These are phyloP conservation scores for Hecatera dysodea DNA, from an alignment of 2,888 invertebrate genomes.

Conservation along the genomic window DNA sequence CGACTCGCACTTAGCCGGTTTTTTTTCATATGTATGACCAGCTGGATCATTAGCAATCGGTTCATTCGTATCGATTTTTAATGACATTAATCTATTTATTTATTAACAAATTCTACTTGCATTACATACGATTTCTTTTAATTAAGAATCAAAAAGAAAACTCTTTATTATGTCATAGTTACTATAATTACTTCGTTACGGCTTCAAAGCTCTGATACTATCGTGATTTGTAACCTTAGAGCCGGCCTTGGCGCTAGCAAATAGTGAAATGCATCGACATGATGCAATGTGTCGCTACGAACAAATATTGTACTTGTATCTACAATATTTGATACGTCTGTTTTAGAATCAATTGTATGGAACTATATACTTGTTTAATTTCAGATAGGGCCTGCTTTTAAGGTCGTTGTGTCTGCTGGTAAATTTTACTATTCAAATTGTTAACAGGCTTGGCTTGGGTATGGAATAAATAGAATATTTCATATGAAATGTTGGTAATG, in stretches of 20 bases:
- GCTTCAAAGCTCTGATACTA: constrained; percentile 67
- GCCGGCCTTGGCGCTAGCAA: constrained; percentile 76
- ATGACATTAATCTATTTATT: background rate
- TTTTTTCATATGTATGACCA: background rate
- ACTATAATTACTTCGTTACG: constrained; percentile 46
- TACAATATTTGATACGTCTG: constrained; percentile 45
- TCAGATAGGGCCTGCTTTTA: constrained; percentile 30
- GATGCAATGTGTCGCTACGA: constrained; percentile 63
- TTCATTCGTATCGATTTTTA: background rate
- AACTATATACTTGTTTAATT: constrained; percentile 10
- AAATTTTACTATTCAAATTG: background rate
- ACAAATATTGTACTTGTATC: constrained; percentile 54
- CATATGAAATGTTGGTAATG: background rate
- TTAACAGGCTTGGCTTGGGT: background rate
- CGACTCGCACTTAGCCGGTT: too few relatives aligned
- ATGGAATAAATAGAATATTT: background rate
- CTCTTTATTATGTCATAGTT: constrained; percentile 46
- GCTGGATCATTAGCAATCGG: background rate
- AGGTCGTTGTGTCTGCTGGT: background rate
- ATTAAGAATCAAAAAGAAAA: constrained; percentile 34
- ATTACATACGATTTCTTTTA: constrained; percentile 17
- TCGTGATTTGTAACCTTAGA: constrained; percentile 79
- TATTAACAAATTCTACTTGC: constrained; percentile 9
- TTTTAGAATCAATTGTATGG: constrained; percentile 50
- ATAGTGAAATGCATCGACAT: constrained; percentile 71